Evolutionary conservation across 2,797 vertebrate species (phyloP), one percentile per base, ranked within the genome.

Genomic region (Morelia viridis): DNA sequence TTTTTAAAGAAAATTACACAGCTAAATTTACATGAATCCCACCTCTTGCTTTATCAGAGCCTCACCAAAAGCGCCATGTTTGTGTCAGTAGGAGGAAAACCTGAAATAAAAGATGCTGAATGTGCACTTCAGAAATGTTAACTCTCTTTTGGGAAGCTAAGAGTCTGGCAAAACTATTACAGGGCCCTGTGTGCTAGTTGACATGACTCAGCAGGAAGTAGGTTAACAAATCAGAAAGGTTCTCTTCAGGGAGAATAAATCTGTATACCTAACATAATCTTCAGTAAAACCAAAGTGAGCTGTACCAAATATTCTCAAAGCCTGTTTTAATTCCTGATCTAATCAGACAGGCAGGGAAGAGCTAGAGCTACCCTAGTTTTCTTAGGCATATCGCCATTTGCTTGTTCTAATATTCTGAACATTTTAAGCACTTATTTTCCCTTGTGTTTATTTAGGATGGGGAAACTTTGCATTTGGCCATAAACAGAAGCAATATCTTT

Each of bases 161-260:
- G 28, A 88, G 89, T 91, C 87, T 91, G 90, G 86, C 80, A 84
- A 89, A 84, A 65, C 41, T 68, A 91, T 93, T 93, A 87, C 8
- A 89, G 50, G 64, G 61, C 13, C 61, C 19, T 85, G n/a, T 61
- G 28, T 85, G 56, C 80, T 93, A 89, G 46, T 89, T 53, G 26
- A 85, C 71, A 85, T 85, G 92, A 91, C 71, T 93, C 90, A 91
- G 92, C 90, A 91, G 86, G 87, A 91, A 93, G 35, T 61, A 68
- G 5, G 60, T 50, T 84, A 88, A 90, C 41, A 88, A 64, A 64
- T 35, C 58, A 61, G 61, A 57, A 91, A 92, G 9, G 28, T 41
- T 93, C 84, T 58, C 28, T 91, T 90, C 31, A 6, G 19, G 41
- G 60, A 24, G 6, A 90, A 84, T 88, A 57, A 31, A 93, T 60